Conservation (phyloP, 23 tunicate species). For the Diplosoma virens region DNA sequence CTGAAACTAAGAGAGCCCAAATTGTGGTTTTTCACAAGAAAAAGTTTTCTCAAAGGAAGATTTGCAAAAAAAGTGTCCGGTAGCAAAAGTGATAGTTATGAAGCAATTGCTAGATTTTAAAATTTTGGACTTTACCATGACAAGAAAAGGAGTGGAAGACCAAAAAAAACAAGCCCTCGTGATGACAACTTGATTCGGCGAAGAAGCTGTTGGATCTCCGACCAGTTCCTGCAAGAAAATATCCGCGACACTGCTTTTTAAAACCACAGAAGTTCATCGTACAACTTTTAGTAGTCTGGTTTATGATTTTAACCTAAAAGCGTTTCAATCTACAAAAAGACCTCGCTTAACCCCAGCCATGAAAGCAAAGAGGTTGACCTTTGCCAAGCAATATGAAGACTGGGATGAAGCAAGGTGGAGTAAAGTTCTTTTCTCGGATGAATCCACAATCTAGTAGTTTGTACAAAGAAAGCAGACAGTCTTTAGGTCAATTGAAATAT, state of each 20-base stretch:
- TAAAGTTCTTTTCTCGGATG: conserved; percentile 3
- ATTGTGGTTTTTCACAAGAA: too few species aligned
- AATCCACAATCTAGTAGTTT: conserved; percentile 1
- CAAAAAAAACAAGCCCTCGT: conserved; percentile 5
- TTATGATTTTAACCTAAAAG: conserved; percentile 4
- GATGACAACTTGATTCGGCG: conserved; percentile 14
- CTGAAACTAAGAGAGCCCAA: too few species aligned
- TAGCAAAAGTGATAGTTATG: too few species aligned
- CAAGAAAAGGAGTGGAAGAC: not conserved
- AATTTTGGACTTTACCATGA: not conserved
- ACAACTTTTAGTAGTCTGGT: not conserved
- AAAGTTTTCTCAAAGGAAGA: too few species aligned
- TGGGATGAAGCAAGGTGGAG: not conserved
- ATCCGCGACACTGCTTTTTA: not conserved
- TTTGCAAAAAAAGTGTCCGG: too few species aligned
- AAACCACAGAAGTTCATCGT: not conserved
- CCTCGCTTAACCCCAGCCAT: conserved; percentile 2
- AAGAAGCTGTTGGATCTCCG: conserved; percentile 4
- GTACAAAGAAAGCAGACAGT: conserved; percentile 3
- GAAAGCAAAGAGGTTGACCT: not conserved
- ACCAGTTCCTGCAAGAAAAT: conserved; percentile 13
- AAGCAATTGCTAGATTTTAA: not conserved
- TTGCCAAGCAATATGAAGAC: too few species aligned
- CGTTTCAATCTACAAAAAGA: not conserved
- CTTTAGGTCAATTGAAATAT: not conserved